A percentile compares a stretch with the other conserved stretches of the same genome.
Conservation (phyloP, 2,113 vertebrate species). For the Malaclemys terrapin region DNA sequence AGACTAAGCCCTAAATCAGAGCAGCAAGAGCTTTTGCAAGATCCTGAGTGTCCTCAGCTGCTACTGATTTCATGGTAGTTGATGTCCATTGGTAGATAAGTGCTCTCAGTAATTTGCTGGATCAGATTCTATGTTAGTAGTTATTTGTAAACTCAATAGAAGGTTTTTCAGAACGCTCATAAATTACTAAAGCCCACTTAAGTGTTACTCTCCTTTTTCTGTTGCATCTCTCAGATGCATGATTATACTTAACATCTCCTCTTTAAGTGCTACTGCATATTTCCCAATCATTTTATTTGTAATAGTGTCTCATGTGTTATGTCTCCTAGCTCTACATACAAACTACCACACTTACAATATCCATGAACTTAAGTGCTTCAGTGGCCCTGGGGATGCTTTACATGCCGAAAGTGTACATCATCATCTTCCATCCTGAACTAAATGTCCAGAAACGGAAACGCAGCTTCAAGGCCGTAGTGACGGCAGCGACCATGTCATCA, state of each 20-base stretch:
- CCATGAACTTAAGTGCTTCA: slow-evolving; percentile 97
- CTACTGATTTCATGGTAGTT: accelerated
- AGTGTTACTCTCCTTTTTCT: neutral
- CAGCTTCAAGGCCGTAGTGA: slow-evolving; percentile 96
- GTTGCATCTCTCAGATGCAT: neutral
- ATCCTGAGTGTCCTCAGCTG: accelerated
- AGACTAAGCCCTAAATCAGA: accelerated
- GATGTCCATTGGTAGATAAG: neutral
- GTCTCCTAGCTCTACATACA: slow-evolving; percentile 94
- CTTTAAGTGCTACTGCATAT: neutral
- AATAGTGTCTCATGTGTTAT: slow-evolving; percentile 75
- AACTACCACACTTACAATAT: slow-evolving; percentile 97
- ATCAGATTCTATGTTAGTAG: neutral
- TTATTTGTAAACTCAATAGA: neutral
- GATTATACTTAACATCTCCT: neutral
- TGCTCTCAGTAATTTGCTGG: neutral
- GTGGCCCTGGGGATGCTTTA: slow-evolving; percentile 98
- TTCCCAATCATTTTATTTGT: slow-evolving; percentile 64
- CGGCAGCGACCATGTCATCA: slow-evolving; percentile 94
- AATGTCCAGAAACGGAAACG: slow-evolving; percentile 97
- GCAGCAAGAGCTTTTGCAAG: accelerated
- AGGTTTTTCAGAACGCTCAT: neutral
- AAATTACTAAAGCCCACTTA: neutral
- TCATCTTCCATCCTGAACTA: slow-evolving; percentile 97
- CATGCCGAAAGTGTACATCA: slow-evolving; percentile 99